Evolutionary conservation across 2,113 vertebrate genomes (phyloP).

Genomic region (Riparia riparia): DNA sequence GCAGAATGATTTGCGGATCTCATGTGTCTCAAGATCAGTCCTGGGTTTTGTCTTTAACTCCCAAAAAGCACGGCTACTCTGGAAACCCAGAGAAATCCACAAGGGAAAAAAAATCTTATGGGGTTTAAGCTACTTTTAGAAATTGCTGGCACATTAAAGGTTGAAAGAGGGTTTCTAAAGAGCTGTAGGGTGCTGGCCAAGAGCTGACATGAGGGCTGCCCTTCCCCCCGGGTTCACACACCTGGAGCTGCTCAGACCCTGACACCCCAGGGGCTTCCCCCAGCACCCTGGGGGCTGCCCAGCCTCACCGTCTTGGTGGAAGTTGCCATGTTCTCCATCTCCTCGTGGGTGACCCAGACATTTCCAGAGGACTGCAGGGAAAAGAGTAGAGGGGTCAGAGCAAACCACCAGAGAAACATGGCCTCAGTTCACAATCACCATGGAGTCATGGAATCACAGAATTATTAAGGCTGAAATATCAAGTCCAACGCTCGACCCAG

Average conservation of each 20-base stretch:
- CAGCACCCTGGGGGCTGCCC: accelerated
- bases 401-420: accelerated
- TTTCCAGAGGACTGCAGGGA: constrained; percentile 93
- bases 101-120: background rate
- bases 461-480: background rate
- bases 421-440: background rate
- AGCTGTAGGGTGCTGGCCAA: background rate
- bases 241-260: background rate
- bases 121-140: background rate
- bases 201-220: background rate
- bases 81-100: background rate
- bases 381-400: constrained; percentile 21
- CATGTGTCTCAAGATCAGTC: background rate
- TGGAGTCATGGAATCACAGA: background rate
- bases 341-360: constrained; percentile 98
- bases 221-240: background rate
- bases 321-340: constrained; percentile 96
- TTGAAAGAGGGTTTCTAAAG: background rate
- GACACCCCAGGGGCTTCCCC: accelerated
- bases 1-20: background rate
- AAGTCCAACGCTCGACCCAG: background rate
- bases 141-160: background rate
- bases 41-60: background rate
- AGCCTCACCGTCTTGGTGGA: constrained; percentile 93
- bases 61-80: background rate